phyloP scores from a whole-genome alignment of 2,888 invertebrate genomes.

The Heliconius erato region DNA sequence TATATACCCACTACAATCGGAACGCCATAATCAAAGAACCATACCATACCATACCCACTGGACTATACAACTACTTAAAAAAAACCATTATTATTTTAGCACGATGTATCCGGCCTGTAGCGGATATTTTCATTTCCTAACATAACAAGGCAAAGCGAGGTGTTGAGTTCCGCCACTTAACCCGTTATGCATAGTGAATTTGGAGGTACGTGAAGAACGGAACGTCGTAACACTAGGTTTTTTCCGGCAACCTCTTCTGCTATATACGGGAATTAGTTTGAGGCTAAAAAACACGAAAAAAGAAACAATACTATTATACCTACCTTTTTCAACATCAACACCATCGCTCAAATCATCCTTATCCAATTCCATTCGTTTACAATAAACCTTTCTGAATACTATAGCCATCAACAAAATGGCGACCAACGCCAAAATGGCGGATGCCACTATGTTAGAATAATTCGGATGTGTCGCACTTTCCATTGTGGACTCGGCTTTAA shows the following conservation, averaged over 20 bases:
- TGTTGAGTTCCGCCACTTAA: background rate
- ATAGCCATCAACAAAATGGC: constrained; percentile 66
- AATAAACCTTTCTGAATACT: constrained; percentile 67
- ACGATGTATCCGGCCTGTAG: too few species aligned
- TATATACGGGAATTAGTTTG: background rate
- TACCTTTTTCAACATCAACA: constrained; percentile 73
- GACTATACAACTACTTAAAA: too few species aligned
- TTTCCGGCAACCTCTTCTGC: background rate
- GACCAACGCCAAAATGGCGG: constrained; percentile 63
- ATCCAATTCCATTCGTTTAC: constrained; percentile 58
- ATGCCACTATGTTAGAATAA: constrained; percentile 66
- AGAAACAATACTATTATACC: background rate
- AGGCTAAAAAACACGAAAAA: background rate
- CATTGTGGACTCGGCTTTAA: constrained; percentile 75
- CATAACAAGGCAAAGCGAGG: background rate
- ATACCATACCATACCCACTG: too few species aligned
- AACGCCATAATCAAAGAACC: too few species aligned
- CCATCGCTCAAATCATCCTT: constrained; percentile 62
- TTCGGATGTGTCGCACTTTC: constrained; percentile 60
- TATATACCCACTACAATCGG: too few species aligned
- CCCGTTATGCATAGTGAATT: background rate
- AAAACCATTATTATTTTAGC: too few species aligned
- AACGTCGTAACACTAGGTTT: background rate
- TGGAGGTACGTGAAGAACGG: background rate
- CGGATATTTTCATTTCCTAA: background rate